Evolutionary conservation across 2,888 invertebrate species (phyloP), one percentile per base, ranked within the genome.

Genomic region (Cryptocheilus praepositus): DNA sequence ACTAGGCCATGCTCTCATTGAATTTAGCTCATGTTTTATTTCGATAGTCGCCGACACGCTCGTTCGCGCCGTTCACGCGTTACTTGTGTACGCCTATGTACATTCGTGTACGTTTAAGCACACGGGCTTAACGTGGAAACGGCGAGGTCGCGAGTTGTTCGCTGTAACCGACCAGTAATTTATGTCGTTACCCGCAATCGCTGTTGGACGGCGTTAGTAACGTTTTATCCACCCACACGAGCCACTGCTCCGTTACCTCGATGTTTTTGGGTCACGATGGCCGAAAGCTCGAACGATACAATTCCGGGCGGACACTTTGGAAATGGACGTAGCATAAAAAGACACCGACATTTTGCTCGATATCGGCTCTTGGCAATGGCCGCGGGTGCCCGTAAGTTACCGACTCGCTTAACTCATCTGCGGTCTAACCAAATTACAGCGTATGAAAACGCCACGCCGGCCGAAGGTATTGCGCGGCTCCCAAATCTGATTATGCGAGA

Each of bases 111-210:
- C 22, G 43, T 18, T 54, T 36, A 22, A 28, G 25, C 52, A 54
- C 52, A 19, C 45, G 43, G 52, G 55, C 63, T 54, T 43, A 44
- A 15, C 63, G 28, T n/a, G 54, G 62, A 67, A 67, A 77, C 57
- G 55, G 54, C 36, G 16, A 18, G 49, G 49, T 49, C n/a, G 49
- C 49, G n/a, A 49, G 49, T 49, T 13, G 55, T 3, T 55, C 55
- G n/a, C 25, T 55, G 25, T 55, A 28, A 28, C 55, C 28, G 55
- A 55, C 55, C 55, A 21, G 59, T 74, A 74, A 74, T 77, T 77
- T 74, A 74, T 70, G 66, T 74, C 55, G 45, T 53, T 61, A 53
- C 53, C 64, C 51, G 64, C 65, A 67, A 71, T 68, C 67, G 60
- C 67, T 67, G 71, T 67, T 55, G 45, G 55, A 22, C 55, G 15